Base-by-base conservation (phyloP, 2,888 invertebrate species). In the Drosophila demipolita region DNA sequence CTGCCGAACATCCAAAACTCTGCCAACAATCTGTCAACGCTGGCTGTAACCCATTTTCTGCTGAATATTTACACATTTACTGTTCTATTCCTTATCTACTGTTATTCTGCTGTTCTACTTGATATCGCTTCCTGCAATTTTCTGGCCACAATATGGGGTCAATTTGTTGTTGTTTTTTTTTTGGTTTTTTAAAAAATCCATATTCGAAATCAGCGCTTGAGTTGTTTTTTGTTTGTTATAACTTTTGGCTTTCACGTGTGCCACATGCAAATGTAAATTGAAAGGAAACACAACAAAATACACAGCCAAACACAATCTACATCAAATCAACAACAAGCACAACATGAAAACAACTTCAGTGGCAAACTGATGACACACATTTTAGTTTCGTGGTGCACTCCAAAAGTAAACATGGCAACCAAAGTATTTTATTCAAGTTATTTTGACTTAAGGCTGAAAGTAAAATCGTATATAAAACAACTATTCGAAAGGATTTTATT, bases 121-220 rank as follows among this genome's bases (percentile, higher is more conserved):
- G 48, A 6, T 20, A 45, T 68, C n/a, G 65, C 70, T 67, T 73
- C 65, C 78, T 67, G 68, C 50, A 54, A 67, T 45, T 64, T 20
- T 26, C 26, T 23, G 7, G 11, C 36, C 55, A 33, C 59, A 23
- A 88, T 82, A 75, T 85, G 55, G 85, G 87, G 84, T 85, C 87
- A 89, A 76, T 77, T 63, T 55, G 42, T 75, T 50, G 49, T 65
- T 61, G 45, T 63, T 49, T 7, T 20, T 23, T 23, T 20, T 15
- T 61, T 52, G 50, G 63, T 48, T 68, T 54, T 72, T 53, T 55
- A 65, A 73, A 62, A 65, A 73, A 62, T 63, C 7, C 55, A 52
- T 49, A 73, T 65, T 65, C 49, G 66, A 78, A 57, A 67, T 66
- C 62, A 80, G 77, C 72, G 81, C 38, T 81, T 65, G 77, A 61